Base-by-base conservation (phyloP, 1,140 invertebrate species). In the Nymphalis io region DNA sequence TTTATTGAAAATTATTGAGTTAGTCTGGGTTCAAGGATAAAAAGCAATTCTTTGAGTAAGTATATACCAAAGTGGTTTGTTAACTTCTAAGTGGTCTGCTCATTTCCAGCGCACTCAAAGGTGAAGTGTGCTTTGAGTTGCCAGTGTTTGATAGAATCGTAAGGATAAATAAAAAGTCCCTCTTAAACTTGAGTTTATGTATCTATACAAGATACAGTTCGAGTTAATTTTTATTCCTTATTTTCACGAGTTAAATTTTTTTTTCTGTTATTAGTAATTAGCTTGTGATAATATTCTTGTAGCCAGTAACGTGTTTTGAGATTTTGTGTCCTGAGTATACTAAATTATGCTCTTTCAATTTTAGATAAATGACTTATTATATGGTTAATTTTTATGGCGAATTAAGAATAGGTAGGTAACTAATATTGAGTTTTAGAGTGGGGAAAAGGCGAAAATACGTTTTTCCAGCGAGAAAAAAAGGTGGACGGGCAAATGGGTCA, bases 11-110 rank as follows among this genome's bases (percentile, higher is more conserved):
- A 55, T 27, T 23, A 55, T 23, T 23, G 51, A 55, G 6, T 51
- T 18, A 55, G 51, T 55, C 51, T 55, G 51, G 23, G 23, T 13
- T 12, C 20, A 74, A 74, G 70, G 64, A 75, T 66, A 80, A 80
- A 74, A 74, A 74, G 72, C 65, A 59, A 73, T 77, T 82, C 76
- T 82, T 82, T 67, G 71, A 72, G 68, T 70, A 72, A 72, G 68
- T 70, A 72, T 74, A 77, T 79, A 63, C 74, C 63, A 55, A 75
- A 89, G 84, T 79, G 84, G 86, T 83, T 84, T 84, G 68, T 85
- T 85, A 79, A 75, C 75, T 83, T 85, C 79, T 87, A 83, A 89
- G 85, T 85, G 84, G 83, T 83, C 76, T 89, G 87, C 85, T 89
- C 87, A 87, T 87, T 89, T 81, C 68, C 74, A 69, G 71, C 62